Evolutionary conservation across 2,113 vertebrate genomes (phyloP).

Genomic region (Myodes glareolus): DNA sequence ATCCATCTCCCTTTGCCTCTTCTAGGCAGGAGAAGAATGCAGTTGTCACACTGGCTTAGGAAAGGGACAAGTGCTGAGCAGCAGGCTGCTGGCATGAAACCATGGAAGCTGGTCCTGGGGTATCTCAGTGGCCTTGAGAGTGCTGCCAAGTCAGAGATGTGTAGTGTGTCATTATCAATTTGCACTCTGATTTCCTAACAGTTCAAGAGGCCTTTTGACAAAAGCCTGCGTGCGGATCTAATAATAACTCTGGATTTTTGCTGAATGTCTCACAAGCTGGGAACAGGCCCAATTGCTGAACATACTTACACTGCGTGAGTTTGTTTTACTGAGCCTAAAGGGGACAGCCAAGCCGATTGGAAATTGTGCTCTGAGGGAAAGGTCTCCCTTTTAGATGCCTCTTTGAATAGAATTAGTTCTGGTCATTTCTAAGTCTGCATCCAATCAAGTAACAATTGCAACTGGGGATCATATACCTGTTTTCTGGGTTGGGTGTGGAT

Average conservation of each 20-base stretch:
- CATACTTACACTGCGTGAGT: constrained; percentile 54
- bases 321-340: constrained; percentile 40
- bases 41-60: constrained; percentile 46
- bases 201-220: constrained; percentile 75
- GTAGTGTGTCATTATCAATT: constrained; percentile 73
- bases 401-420: background rate
- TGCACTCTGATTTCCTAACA: constrained; percentile 77
- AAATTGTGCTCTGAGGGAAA: background rate
- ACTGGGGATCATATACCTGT: rapidly evolving
- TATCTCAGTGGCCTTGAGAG: constrained; percentile 57
- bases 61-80: constrained; percentile 33
- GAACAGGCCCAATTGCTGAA: constrained; percentile 75
- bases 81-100: background rate
- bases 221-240: constrained; percentile 75
- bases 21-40: constrained; percentile 50
- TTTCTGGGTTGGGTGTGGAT: background rate
- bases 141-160: constrained; percentile 59
- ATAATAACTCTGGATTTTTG: constrained; percentile 77
- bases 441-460: background rate
- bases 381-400: background rate
- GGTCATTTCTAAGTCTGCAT: background rate
- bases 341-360: constrained; percentile 23
- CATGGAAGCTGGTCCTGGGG: constrained; percentile 52
- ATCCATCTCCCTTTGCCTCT: constrained; percentile 64
- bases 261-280: constrained; percentile 70